Percentiles rank a stretch among this genome's conserved stretches.
Conservation (phyloP, 53 echinoderm and acorn worm species). For the Holothuria scabra region DNA sequence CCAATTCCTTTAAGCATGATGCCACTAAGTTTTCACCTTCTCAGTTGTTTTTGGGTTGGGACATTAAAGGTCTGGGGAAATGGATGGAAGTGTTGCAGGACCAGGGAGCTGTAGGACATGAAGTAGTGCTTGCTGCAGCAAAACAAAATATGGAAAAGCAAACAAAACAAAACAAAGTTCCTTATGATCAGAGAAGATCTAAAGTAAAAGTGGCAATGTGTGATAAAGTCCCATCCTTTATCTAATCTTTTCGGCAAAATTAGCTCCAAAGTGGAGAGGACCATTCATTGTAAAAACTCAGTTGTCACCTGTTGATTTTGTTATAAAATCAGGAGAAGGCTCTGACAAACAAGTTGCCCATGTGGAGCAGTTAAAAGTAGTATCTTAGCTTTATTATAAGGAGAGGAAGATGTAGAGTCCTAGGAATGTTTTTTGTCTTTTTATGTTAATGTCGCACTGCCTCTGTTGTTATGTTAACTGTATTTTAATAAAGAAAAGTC, state of each 20-base stretch:
- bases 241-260: conserved; percentile 61
- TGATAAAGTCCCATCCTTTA: conserved; percentile 43
- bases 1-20: too few species aligned
- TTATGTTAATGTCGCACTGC: too few species aligned
- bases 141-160: background rate
- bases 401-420: background rate
- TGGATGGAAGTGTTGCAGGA: conserved; percentile 2
- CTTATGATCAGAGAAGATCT: conserved; percentile 42
- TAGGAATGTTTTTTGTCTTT: too few species aligned
- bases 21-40: too few species aligned
- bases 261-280: conserved; percentile 60
- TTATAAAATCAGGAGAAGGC: background rate
- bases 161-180: background rate
- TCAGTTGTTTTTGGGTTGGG: background rate
- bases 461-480: too few species aligned
- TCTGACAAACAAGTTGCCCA: conserved; percentile 3
- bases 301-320: background rate
- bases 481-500: too few species aligned
- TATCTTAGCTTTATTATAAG: background rate
- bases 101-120: background rate
- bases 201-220: background rate
- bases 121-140: background rate
- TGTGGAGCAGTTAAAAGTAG: conserved; percentile 34
- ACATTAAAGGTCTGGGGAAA: conserved; percentile 6
- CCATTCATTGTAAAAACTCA: background rate